Evolutionary conservation across 2,113 vertebrate genomes (phyloP), one percentile per base, ranked within the genome.

Genomic region (Hoplias malabaricus): DNA sequence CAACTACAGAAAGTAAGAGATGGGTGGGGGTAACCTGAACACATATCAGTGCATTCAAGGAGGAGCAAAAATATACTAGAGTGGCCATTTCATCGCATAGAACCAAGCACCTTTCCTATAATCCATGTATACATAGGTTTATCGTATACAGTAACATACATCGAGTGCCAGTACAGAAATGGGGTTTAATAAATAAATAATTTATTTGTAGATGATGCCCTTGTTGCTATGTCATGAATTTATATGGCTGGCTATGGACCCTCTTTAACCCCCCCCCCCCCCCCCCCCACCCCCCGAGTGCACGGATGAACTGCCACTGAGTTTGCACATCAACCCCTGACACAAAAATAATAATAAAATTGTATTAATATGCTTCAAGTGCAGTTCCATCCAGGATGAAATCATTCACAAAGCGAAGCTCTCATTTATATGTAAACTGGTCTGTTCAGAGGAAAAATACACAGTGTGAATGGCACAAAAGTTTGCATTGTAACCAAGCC

Each of bases 351-450:
- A 80, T 65, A 19, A 13, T 31, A 31, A 62, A 29, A 79, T 27
- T 2, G 70, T 79, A 70, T 82, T 63, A 73, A 16, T 83, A 85
- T 79, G 84, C 80, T 85, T 81, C 69, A 75, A 88, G 78, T 83
- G 79, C 86, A 88, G 84, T 84, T 84, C 77, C 75, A 88, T 84
- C 86, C 82, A 84, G 84, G 69, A 50, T 36, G n/a, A 19, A 86
- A 86, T 81, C 73, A 79, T 78, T 80, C 82, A 80, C 69, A 73
- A 66, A 42, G 57, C 81, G 21, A 59, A 72, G 84, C 82, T 87
- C 77, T 36, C 79, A 85, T 83, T 78, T 85, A 78, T 42, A 83
- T 81, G 84, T 89, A 86, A 89, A 87, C 82, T 79, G 73, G 54
- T 83, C 68, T 86, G 75, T 62, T 85, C 56, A 43, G 53, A 86